Evolutionary conservation across 2,797 vertebrate species (phyloP).

Genomic region (Antennarius maculatus): DNA sequence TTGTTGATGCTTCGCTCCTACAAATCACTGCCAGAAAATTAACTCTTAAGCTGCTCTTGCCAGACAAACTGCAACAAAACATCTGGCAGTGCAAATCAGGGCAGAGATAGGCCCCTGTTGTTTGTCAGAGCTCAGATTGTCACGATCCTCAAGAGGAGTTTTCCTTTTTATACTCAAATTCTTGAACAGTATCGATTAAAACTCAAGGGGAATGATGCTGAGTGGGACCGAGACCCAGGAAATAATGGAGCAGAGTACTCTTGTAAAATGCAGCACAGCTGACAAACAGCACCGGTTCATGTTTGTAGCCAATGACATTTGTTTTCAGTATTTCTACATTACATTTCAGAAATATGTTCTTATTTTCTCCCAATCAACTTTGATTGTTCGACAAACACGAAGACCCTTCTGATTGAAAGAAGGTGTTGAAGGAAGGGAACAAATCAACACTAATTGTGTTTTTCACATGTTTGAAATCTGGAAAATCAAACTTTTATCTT

Average conservation of each 20-base stretch:
- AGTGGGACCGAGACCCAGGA: constrained; percentile 15
- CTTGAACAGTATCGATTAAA: constrained; percentile 61
- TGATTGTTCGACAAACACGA: constrained; percentile 19
- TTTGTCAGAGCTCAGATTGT: constrained; percentile 40
- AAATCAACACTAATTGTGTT: constrained; percentile 53
- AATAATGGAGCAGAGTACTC: constrained; percentile 24
- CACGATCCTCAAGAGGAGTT: constrained; percentile 41
- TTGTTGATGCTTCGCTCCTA: constrained; percentile 68
- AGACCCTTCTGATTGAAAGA: constrained; percentile 30
- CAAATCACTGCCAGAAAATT: constrained; percentile 80
- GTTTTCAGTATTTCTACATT: constrained; percentile 7
- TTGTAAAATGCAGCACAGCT: neutral
- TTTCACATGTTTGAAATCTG: constrained; percentile 37
- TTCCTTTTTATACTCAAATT: constrained; percentile 44
- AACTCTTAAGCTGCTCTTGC: constrained; percentile 70
- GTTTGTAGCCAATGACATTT: too few species aligned
- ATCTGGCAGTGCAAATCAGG: constrained; percentile 55
- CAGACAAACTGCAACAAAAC: constrained; percentile 57
- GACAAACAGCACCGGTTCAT: too few species aligned
- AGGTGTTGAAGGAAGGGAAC: constrained; percentile 28
- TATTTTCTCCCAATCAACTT: constrained; percentile 13
- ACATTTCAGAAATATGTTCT: constrained; percentile 6
- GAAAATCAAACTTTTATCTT: neutral
- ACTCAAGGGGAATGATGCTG: constrained; percentile 39
- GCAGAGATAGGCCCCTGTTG: constrained; percentile 39